Evolutionary conservation across 2,888 invertebrate genomes (phyloP), one percentile per base, ranked within the genome.

Genomic region (Pammene aurita): DNA sequence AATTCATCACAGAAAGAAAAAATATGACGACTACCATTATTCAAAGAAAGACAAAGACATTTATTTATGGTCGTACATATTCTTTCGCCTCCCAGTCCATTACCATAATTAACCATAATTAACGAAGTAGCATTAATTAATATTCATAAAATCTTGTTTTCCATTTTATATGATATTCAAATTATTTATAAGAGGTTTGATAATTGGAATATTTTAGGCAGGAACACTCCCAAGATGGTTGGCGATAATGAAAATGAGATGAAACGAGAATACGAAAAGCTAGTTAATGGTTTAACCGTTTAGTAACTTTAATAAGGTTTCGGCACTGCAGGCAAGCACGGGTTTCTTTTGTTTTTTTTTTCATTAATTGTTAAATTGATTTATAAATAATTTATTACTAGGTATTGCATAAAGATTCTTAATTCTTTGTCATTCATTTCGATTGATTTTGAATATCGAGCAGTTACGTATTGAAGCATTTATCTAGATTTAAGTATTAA

Each of bases 71-170:
- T 50, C 38, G 18, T 16, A 16, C n/a, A 11, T 41, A 16, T 52
- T 52, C 38, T 52, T 52, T 26, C 18, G 13, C 18, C 7, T 18
- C 13, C 0, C n/a, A 5, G 18, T n/a, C 41, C 16, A 62, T 62
- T 62, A 62, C 9, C 50, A 26, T 62, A 52, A 52, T 61, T 61
- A 62, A 38, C 41, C n/a, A n/a, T n/a, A n/a, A 52, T 18, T 50
- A 50, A 62, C 50, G 62, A 41, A 0, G 62, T n/a, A 14, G 18
- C 26, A 41, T 52, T 50, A 50, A 62, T 52, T 62, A n/a, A 41
- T 41, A 52, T 41, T 62, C n/a, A 50, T 41, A 52, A 41, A 62
- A 41, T 5, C n/a, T n/a, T 41, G 2, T 18, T 41, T 62, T 26
- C 26, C n/a, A 11, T 9, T 38, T 61, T 38, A 18, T 50, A 7